Percentiles rank a stretch among this genome's conserved stretches.
phyloP scores from a whole-genome alignment of 2,888 invertebrate genomes.

The Torymus aiolomorphi region DNA sequence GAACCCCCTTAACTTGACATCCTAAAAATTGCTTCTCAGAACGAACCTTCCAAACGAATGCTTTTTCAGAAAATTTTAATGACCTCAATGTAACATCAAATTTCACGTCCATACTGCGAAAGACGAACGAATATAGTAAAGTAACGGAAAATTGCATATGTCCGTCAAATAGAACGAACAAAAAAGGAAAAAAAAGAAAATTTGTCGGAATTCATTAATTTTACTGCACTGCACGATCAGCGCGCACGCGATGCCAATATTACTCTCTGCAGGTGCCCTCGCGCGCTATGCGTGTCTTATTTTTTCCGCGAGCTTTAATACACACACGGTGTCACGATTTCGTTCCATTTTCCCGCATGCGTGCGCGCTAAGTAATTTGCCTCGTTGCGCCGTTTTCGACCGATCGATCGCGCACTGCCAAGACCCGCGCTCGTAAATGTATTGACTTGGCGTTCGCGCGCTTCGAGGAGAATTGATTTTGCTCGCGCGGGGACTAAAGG shows the following conservation, averaged over 20 bases:
- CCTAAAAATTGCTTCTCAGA: no score
- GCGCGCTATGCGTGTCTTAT: background rate
- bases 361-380: conserved; percentile 48
- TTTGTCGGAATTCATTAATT: conserved; percentile 46
- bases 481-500: conserved; percentile 1
- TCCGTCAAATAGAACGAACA: background rate
- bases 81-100: background rate
- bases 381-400: conserved; percentile 27
- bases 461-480: conserved; percentile 42
- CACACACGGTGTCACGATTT: conserved; percentile 29
- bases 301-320: conserved; percentile 37
- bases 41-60: no score
- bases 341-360: conserved; percentile 2
- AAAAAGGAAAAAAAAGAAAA: conserved; percentile 4
- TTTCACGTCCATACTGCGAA: background rate
- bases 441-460: background rate
- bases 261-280: background rate
- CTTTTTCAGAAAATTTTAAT: background rate
- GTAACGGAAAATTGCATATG: conserved; percentile 27
- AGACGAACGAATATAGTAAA: conserved; percentile 11
- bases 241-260: conserved; percentile 45
- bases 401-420: conserved; percentile 15
- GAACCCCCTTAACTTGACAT: no score
- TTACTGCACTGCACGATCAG: conserved; percentile 19
- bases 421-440: background rate